A percentile compares a stretch with the other conserved stretches of the same genome.
Conservation (phyloP, 2,888 invertebrate genomes). For the Penaeus monodon region DNA sequence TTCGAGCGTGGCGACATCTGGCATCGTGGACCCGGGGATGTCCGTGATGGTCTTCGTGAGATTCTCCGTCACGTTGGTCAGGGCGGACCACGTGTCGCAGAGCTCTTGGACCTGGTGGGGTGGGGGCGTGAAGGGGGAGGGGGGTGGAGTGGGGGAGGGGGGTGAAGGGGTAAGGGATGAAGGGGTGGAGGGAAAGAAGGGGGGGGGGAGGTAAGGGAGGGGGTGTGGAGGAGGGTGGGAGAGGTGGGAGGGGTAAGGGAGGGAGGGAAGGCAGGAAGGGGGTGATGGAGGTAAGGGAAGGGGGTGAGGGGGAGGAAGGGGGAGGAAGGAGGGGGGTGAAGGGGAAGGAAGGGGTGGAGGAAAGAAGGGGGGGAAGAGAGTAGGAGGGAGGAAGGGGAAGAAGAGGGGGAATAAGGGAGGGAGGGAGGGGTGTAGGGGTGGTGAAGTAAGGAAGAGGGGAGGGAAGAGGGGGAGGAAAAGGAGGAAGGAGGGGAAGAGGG, state of each 20-base stretch:
- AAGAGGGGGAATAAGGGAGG: too few relatives aligned
- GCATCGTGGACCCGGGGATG: constrained; percentile 50
- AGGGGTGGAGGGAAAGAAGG: background rate
- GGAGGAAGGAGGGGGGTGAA: background rate
- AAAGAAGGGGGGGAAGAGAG: too few relatives aligned
- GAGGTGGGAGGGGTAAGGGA: background rate
- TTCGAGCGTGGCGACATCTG: constrained; percentile 59
- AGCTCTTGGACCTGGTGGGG: constrained; percentile 57
- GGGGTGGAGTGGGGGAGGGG: background rate
- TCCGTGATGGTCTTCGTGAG: constrained; percentile 51
- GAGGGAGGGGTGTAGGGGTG: too few relatives aligned
- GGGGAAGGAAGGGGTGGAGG: background rate
- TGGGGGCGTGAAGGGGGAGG: background rate
- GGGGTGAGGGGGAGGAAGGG: background rate
- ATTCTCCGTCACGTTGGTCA: constrained; percentile 55
- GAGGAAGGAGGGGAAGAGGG: too few relatives aligned
- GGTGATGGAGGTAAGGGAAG: background rate
- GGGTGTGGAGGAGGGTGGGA: background rate
- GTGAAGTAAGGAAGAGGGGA: background rate
- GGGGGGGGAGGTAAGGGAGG: background rate
- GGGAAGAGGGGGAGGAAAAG: background rate
- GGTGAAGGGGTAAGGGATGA: background rate
- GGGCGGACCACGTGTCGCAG: constrained; percentile 55
- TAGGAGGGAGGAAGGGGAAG: too few relatives aligned
- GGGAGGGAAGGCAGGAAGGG: background rate